Evolutionary conservation across 2,888 invertebrate species (phyloP).

Genomic region (Leuctra nigra): DNA sequence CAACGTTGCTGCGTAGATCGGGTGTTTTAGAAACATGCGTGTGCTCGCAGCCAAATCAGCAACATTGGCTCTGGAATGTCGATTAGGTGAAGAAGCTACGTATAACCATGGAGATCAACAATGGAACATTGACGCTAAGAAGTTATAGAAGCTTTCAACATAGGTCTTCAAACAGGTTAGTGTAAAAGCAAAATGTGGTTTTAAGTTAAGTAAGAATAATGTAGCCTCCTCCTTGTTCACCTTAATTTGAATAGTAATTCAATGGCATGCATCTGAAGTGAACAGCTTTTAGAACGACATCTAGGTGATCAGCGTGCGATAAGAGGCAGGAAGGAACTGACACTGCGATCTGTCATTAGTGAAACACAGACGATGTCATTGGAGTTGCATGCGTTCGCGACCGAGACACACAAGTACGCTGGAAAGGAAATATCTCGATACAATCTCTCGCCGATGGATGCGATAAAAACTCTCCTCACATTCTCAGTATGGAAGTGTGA

Average conservation of each 20-base stretch:
- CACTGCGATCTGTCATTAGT: conserved; percentile 8
- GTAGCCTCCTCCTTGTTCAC: conserved; percentile 1
- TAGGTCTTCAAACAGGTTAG: conserved; percentile 8
- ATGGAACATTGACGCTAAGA: conserved; percentile 3
- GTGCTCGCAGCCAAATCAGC: background rate
- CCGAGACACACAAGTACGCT: background rate
- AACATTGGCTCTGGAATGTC: conserved; percentile 1
- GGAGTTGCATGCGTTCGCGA: too few species aligned
- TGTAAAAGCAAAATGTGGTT: conserved; percentile 8
- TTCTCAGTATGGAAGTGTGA: conserved; percentile 4
- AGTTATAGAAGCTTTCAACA: conserved; percentile 12
- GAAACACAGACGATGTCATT: background rate
- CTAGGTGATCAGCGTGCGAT: conserved; percentile 5
- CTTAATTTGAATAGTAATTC: conserved; percentile 13
- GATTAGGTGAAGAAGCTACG: conserved; percentile 7
- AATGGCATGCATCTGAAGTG: conserved; percentile 1
- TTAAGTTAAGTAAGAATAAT: conserved; percentile 1
- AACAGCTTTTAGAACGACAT: conserved; percentile 3
- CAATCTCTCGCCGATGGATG: background rate
- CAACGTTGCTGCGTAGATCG: background rate
- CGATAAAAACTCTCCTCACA: background rate
- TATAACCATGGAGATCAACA: conserved; percentile 11
- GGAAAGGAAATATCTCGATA: background rate
- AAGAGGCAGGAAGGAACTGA: background rate
- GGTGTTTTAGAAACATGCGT: background rate